Conservation (phyloP, 30 jellyfish, hydroid and myxozoan species). For the Aurelia coerulea region DNA sequence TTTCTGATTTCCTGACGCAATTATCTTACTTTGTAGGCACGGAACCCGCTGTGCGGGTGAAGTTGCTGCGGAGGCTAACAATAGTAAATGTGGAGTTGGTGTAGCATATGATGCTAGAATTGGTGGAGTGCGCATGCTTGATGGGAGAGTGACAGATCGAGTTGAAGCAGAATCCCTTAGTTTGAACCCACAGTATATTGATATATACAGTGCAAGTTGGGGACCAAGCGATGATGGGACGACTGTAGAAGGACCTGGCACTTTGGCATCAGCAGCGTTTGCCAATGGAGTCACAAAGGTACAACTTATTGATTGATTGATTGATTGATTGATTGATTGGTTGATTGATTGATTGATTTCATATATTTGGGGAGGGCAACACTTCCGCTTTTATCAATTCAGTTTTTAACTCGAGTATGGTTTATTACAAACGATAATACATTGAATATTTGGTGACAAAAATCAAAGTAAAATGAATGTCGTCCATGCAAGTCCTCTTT, state of each 20-base stretch:
- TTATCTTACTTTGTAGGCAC: slow-evolving; percentile 64
- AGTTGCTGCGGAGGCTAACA: slow-evolving; percentile 99
- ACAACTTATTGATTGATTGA: background rate
- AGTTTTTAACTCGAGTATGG: too few relatives aligned
- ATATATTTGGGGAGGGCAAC: too few relatives aligned
- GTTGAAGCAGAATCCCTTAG: slow-evolving; percentile 99
- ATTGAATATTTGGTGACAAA: too few relatives aligned
- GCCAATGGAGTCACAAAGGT: slow-evolving; percentile 96
- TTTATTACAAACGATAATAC: too few relatives aligned
- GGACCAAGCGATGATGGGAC: slow-evolving; percentile 99
- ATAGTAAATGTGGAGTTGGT: slow-evolving; percentile 99
- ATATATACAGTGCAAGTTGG: slow-evolving; percentile 99
- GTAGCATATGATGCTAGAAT: slow-evolving; percentile 97
- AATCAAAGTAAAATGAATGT: too few relatives aligned
- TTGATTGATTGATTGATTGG: too few relatives aligned
- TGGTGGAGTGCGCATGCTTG: slow-evolving; percentile 99
- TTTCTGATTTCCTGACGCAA: too few relatives aligned
- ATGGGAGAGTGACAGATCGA: slow-evolving; percentile 99
- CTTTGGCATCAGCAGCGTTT: slow-evolving; percentile 98
- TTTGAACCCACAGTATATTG: slow-evolving; percentile 98
- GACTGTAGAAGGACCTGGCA: slow-evolving; percentile 99
- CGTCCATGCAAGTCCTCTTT: too few relatives aligned
- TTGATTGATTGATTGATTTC: too few relatives aligned
- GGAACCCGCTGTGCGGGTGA: slow-evolving; percentile 99
- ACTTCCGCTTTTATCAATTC: too few relatives aligned